Percentiles rank a stretch among this genome's conserved stretches.
Conservation (phyloP, 92 coral and sea anemone genomes). For the Siderastrea siderea region DNA sequence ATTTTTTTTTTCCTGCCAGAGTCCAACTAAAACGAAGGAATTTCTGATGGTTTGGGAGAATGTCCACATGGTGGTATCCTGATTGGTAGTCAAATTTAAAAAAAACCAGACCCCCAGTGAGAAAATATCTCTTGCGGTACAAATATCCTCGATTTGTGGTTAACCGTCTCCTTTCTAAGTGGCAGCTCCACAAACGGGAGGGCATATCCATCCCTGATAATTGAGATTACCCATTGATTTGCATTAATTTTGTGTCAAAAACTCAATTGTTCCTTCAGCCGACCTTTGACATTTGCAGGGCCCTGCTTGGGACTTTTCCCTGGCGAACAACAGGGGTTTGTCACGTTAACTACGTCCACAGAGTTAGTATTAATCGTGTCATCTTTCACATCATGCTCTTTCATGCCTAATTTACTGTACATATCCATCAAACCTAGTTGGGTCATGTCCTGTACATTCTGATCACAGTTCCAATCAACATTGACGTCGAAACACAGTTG, state of each 20-base stretch:
- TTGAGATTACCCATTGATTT: too few relatives aligned
- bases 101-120: constrained; percentile 8
- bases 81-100: constrained; percentile 34
- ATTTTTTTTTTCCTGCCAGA: neutral
- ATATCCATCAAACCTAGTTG: neutral
- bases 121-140: neutral
- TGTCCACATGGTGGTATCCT: constrained; percentile 49
- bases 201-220: too few relatives aligned
- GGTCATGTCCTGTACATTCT: neutral
- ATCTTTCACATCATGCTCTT: neutral
- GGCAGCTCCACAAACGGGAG: too few relatives aligned
- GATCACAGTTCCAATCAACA: constrained; percentile 5
- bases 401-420: neutral
- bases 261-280: constrained; percentile 14
- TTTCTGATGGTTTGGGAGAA: neutral
- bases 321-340: neutral
- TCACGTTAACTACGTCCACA: neutral
- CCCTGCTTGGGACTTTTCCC: neutral
- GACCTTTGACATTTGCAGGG: constrained; percentile 22
- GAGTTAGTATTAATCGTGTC: neutral
- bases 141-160: too few relatives aligned
- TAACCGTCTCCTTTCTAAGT: too few relatives aligned
- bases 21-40: constrained; percentile 41
- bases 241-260: too few relatives aligned
- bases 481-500: neutral